Conservation (phyloP, 1,140 invertebrate genomes). For the Drosophila azteca region DNA sequence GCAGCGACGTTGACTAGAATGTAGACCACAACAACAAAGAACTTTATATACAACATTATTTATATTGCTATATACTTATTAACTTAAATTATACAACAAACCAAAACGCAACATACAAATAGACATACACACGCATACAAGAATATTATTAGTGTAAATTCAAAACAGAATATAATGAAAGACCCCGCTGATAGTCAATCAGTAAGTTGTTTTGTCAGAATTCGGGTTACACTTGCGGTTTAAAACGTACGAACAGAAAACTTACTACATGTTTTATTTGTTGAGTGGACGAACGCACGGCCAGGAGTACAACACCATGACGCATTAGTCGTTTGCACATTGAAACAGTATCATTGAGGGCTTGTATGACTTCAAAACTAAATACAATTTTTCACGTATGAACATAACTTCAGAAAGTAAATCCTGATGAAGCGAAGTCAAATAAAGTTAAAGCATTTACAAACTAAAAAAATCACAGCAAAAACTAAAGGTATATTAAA, state of each 20-base stretch:
- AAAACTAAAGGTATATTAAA: conserved; percentile 55
- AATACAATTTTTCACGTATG: conserved; percentile 47
- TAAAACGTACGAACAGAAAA: conserved; percentile 73
- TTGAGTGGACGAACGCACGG: conserved; percentile 30
- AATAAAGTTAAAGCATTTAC: conserved; percentile 80
- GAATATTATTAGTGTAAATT: conserved; percentile 80
- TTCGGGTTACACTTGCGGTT: conserved; percentile 65
- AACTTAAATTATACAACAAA: conserved; percentile 79
- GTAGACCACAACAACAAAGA: conserved; percentile 78
- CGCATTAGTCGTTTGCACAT: conserved; percentile 47
- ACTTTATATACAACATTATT: conserved; percentile 81
- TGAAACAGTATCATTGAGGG: conserved; percentile 49
- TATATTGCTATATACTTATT: conserved; percentile 82
- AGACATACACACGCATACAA: conserved; percentile 59
- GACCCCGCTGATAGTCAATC: conserved; percentile 59
- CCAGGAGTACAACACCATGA: conserved; percentile 21
- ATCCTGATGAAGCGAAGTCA: conserved; percentile 68
- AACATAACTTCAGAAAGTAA: conserved; percentile 49
- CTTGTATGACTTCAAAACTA: conserved; percentile 46
- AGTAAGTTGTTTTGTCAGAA: conserved; percentile 64
- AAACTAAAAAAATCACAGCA: conserved; percentile 63
- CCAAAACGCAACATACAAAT: conserved; percentile 53
- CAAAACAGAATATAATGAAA: conserved; percentile 44
- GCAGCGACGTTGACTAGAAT: conserved; percentile 70
- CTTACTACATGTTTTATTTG: conserved; percentile 57